These are phyloP conservation scores for Xenops minutus DNA, from an alignment of 2,797 vertebrate genomes.

Conservation along the genomic window DNA sequence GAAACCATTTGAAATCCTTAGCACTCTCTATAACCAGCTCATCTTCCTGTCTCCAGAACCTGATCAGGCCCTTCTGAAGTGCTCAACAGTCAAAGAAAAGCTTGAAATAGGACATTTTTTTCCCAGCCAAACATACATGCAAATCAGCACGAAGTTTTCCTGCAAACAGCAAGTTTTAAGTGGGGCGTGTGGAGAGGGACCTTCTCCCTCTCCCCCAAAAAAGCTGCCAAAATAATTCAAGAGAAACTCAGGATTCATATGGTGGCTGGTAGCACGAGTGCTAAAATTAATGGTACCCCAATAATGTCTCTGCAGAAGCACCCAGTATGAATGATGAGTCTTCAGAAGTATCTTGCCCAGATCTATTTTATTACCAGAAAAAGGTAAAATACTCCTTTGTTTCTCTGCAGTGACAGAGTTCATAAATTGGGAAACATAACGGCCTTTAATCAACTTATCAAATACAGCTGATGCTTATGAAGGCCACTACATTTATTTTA, in stretches of 20 bases:
- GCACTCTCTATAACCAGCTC: not conserved
- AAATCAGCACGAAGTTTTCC: not conserved
- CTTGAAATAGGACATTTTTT: not conserved
- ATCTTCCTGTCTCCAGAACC: not conserved
- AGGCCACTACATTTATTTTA: not conserved
- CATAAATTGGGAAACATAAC: not conserved
- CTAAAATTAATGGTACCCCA: not conserved
- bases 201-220: accelerated
- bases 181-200: not conserved
- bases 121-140: not conserved
- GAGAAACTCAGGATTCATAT: not conserved
- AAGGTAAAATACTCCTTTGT: not conserved
- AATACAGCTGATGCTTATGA: not conserved
- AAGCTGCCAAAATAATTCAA: not conserved
- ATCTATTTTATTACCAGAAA: not conserved
- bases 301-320: not conserved
- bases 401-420: not conserved
- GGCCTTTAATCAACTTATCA: not conserved
- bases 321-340: not conserved
- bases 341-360: not conserved
- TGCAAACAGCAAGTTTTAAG: not conserved
- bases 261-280: not conserved
- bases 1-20: not conserved
- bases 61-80: not conserved
- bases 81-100: not conserved